phyloP scores from a whole-genome alignment of 2,797 vertebrate species.

The Danio albolineatus region DNA sequence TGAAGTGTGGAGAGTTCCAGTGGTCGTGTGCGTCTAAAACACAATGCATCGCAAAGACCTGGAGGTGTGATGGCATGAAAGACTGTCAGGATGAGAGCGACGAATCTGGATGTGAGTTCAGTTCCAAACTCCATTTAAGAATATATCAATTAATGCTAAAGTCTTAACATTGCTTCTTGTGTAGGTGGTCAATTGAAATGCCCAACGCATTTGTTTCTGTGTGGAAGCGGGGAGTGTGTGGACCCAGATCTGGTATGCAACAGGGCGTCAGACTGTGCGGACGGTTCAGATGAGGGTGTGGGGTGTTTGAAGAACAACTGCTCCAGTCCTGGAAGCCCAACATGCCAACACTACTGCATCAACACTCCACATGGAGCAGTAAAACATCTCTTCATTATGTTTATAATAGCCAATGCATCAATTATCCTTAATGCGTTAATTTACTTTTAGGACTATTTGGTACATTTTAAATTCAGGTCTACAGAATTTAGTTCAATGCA shows the following conservation, averaged over 20 bases:
- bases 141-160: neutral
- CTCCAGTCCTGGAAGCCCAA: slow-evolving; percentile 62
- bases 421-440: neutral
- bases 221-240: slow-evolving; percentile 80
- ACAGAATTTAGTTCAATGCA: neutral
- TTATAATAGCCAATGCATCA: neutral
- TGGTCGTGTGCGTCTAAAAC: slow-evolving; percentile 79
- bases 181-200: slow-evolving; percentile 80
- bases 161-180: neutral
- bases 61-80: slow-evolving; percentile 84
- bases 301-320: slow-evolving; percentile 77
- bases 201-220: slow-evolving; percentile 77
- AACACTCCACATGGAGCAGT: slow-evolving; percentile 85
- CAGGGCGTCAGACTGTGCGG: slow-evolving; percentile 77
- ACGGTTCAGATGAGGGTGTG: slow-evolving; percentile 84
- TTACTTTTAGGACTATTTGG: neutral
- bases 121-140: neutral
- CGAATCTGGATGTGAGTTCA: slow-evolving; percentile 83
- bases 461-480: neutral
- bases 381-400: slow-evolving; percentile 64
- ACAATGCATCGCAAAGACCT: slow-evolving; percentile 83
- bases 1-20: slow-evolving; percentile 76
- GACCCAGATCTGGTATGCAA: slow-evolving; percentile 80
- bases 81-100: slow-evolving; percentile 87
- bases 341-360: slow-evolving; percentile 83